Evolutionary conservation across 2,888 invertebrate species (phyloP).

Genomic region (Anodontia alba): DNA sequence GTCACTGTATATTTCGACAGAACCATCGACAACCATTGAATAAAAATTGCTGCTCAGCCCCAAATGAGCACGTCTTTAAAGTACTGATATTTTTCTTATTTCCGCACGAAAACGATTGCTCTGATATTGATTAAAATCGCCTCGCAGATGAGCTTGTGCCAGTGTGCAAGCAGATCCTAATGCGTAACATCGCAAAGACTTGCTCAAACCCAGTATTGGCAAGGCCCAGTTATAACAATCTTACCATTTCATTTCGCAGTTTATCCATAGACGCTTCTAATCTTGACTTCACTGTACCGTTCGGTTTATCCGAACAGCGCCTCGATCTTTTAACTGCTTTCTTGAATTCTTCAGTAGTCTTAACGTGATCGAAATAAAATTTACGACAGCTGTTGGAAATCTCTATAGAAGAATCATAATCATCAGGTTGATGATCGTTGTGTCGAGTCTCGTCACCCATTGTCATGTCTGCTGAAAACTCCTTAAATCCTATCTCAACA

Average conservation of each 20-base stretch:
- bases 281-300: constrained; percentile 34
- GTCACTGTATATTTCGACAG: too few species aligned
- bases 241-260: constrained; percentile 76
- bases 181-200: too few species aligned
- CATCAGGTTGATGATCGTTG: constrained; percentile 19
- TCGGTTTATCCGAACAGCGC: constrained; percentile 39
- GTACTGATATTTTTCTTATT: too few species aligned
- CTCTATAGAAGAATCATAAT: constrained; percentile 50
- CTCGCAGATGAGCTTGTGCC: too few species aligned
- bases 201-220: too few species aligned
- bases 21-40: too few species aligned
- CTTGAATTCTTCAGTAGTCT: constrained; percentile 51
- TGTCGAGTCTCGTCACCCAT: neutral
- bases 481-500: neutral
- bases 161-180: too few species aligned
- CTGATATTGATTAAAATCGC: too few species aligned
- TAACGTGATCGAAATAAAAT: constrained; percentile 53
- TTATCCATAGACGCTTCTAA: constrained; percentile 71
- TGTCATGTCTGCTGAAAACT: neutral
- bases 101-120: too few species aligned
- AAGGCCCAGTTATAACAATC: constrained; percentile 23
- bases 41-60: too few species aligned
- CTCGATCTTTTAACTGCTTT: constrained; percentile 39
- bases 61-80: too few species aligned
- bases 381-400: constrained; percentile 55